Evolutionary conservation across 1,140 invertebrate species (phyloP).

Genomic region (Cyclargus thomasi): DNA sequence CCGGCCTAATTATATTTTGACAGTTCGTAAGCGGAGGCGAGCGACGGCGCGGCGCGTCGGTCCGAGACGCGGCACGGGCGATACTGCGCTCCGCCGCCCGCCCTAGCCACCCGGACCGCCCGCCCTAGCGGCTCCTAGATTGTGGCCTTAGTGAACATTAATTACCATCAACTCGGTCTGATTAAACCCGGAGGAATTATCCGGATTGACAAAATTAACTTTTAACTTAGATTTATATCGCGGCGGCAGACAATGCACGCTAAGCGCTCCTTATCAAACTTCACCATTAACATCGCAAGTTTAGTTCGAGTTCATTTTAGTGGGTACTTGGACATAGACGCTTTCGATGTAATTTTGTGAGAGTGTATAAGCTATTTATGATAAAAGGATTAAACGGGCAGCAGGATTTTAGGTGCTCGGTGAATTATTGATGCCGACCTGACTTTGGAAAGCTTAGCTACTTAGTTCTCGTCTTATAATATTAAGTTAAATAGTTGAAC

Average conservation of each 20-base stretch:
- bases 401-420: neutral
- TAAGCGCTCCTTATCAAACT: constrained; percentile 16
- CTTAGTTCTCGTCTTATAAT: neutral
- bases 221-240: constrained; percentile 72
- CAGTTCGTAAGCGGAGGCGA: neutral
- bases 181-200: constrained; percentile 74
- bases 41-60: constrained; percentile 21
- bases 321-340: neutral
- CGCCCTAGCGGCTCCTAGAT: constrained; percentile 63
- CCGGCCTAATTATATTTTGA: neutral
- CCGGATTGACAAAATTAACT: constrained; percentile 74
- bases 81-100: constrained; percentile 30
- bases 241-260: constrained; percentile 30
- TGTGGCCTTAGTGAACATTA: constrained; percentile 72
- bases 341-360: neutral
- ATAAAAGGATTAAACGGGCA: neutral
- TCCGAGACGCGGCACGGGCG: constrained; percentile 42
- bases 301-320: neutral
- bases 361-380: constrained; percentile 1
- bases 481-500: neutral
- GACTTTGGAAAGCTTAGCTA: neutral
- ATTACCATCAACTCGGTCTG: constrained; percentile 73
- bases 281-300: neutral
- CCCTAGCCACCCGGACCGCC: constrained; percentile 38
- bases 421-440: neutral